Percentiles rank a stretch among this genome's conserved stretches.
Evolutionary conservation across 2,113 vertebrate species (phyloP).

Genomic region (Erinaceus europaeus): DNA sequence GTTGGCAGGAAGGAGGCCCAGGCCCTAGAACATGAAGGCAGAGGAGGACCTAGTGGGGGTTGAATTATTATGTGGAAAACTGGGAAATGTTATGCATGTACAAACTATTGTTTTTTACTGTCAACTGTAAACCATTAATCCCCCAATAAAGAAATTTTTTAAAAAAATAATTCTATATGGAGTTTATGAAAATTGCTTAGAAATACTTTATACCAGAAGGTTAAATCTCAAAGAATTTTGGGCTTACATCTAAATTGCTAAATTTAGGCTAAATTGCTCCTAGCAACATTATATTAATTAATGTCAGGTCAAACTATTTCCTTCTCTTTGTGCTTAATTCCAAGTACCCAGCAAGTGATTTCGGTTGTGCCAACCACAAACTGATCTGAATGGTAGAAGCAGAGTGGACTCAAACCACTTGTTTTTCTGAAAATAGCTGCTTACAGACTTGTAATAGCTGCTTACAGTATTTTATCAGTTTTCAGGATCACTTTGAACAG

Average conservation of each 20-base stretch:
- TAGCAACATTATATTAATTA: conserved; percentile 68
- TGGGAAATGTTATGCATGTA: too few species aligned
- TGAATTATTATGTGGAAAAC: too few species aligned
- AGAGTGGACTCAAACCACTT: conserved; percentile 31
- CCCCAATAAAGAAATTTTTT: too few species aligned
- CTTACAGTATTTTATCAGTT: conserved; percentile 36
- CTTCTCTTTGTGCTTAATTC: conserved; percentile 50
- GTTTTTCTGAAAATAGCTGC: conserved; percentile 41
- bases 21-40: too few species aligned
- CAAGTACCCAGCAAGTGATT: conserved; percentile 50
- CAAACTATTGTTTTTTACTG: too few species aligned
- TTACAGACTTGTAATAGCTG: too few species aligned
- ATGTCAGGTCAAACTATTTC: conserved; percentile 55
- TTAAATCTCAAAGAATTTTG: conserved; percentile 65
- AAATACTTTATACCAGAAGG: conserved; percentile 58
- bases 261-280: conserved; percentile 64
- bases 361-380: conserved; percentile 2
- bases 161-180: conserved; percentile 62
- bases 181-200: conserved; percentile 64
- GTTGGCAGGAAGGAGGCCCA: too few species aligned
- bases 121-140: too few species aligned
- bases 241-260: conserved; percentile 49
- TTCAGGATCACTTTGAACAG: conserved; percentile 33
- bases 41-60: too few species aligned
- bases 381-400: background rate